Evolutionary conservation across 2,888 invertebrate genomes (phyloP).

Genomic region (Napeogenes inachia): DNA sequence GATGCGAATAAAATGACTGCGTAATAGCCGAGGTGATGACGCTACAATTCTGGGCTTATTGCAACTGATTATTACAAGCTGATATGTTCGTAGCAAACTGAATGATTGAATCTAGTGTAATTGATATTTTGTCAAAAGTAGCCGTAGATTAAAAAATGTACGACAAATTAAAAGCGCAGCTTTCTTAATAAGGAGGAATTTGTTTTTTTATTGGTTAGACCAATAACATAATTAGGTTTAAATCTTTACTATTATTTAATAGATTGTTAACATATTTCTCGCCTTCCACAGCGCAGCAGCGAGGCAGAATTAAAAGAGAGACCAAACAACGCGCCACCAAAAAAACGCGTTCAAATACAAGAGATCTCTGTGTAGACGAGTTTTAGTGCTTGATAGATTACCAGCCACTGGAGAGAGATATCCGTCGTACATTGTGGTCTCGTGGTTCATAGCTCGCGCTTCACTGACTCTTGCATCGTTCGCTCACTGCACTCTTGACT

Average conservation of each 20-base stretch:
- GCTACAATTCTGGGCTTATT: slow-evolving; percentile 20
- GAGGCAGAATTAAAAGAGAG: slow-evolving; percentile 69
- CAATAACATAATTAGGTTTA: too few relatives aligned
- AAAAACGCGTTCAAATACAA: slow-evolving; percentile 88
- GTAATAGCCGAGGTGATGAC: slow-evolving; percentile 23
- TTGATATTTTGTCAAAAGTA: too few relatives aligned
- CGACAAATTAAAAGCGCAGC: too few relatives aligned
- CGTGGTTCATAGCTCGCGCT: slow-evolving; percentile 5
- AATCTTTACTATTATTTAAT: not conserved
- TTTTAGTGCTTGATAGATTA: slow-evolving; percentile 29
- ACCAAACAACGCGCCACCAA: slow-evolving; percentile 69
- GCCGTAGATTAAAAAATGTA: too few relatives aligned
- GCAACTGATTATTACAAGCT: slow-evolving; percentile 19
- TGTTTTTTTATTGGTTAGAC: too few relatives aligned
- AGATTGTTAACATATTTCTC: slow-evolving; percentile 49
- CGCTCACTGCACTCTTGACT: slow-evolving; percentile 17
- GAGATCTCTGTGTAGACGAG: slow-evolving; percentile 86
- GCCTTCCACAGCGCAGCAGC: slow-evolving; percentile 75
- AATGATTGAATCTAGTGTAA: too few relatives aligned
- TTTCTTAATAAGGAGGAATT: too few relatives aligned
- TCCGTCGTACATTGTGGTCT: not conserved
- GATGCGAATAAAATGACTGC: slow-evolving; percentile 26
- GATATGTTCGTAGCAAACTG: not conserved
- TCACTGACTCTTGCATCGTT: slow-evolving; percentile 19
- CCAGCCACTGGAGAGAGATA: slow-evolving; percentile 11